Percentiles rank a stretch among this genome's conserved stretches.
Conservation (phyloP, 2,113 vertebrate species). For the Haplochromis burtoni region DNA sequence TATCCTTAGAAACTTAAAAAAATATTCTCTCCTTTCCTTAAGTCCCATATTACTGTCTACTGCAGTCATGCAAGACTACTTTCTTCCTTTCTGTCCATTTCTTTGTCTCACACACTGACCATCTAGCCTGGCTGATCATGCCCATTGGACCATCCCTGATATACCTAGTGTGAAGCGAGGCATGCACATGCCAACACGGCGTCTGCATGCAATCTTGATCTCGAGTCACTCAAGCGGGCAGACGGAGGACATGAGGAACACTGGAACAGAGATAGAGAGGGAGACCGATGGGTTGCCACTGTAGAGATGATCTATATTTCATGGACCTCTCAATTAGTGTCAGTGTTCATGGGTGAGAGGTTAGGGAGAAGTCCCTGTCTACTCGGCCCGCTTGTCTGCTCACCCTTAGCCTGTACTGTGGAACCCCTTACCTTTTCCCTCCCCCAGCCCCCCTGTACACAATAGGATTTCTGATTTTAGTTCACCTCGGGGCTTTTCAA, state of each 20-base stretch:
- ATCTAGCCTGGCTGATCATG: constrained; percentile 10
- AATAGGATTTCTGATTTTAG: constrained; percentile 16
- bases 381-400: background rate
- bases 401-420: background rate
- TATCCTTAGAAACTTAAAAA: background rate
- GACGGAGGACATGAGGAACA: constrained; percentile 15
- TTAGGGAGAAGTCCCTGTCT: constrained; percentile 32
- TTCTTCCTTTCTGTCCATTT: background rate
- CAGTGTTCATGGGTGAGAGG: constrained; percentile 53
- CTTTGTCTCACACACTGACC: background rate
- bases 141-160: constrained; percentile 33
- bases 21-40: background rate
- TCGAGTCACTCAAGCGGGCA: constrained; percentile 44
- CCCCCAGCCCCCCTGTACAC: background rate
- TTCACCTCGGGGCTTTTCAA: constrained; percentile 15
- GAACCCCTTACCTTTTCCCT: background rate
- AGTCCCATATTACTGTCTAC: background rate
- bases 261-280: background rate
- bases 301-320: constrained; percentile 69
- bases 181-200: constrained; percentile 36
- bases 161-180: constrained; percentile 40
- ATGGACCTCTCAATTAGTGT: constrained; percentile 70
- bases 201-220: constrained; percentile 50
- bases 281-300: constrained; percentile 1
- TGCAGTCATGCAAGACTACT: background rate